Evolutionary conservation across 2,888 invertebrate genomes (phyloP), one percentile per base, ranked within the genome.

Genomic region (Vannuccia rotundouncinata): DNA sequence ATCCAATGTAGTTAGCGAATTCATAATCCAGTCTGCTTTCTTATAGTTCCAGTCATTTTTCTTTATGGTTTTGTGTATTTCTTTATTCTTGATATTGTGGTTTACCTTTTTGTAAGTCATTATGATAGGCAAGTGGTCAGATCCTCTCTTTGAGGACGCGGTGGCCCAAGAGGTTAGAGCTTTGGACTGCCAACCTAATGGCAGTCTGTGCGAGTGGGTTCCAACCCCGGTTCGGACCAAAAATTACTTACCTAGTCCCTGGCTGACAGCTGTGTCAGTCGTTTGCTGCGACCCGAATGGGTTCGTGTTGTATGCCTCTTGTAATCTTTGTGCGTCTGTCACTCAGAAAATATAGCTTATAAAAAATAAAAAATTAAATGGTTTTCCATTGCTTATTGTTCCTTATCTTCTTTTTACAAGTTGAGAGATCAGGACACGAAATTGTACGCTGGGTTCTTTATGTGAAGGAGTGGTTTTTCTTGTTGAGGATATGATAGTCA

Each of bases 11-110:
- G n/a, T n/a, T n/a, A n/a, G n/a, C n/a, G n/a, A n/a, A n/a, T n/a
- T n/a, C n/a, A n/a, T n/a, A 2, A 22, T 5, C 66, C 66, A 66
- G 66, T 66, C 66, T 66, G 66, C 66, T 66, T 66, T 66, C 25
- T 22, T 66, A 22, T 66, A 66, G 25, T 66, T 66, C 66, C 66
- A 66, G 45, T 45, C 45, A 17, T 45, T 45, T 45, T 45, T 45
- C 45, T 45, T 45, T 5, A 45, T 45, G 45, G 45, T 45, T 10
- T 45, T 45, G 17, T 45, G 45, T 45, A 45, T 45, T 45, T 10
- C 45, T 45, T 45, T 45, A 10, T 17, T 17, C 5, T 45, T 45
- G 5, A 17, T 10, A 17, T 45, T 45, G 45, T 45, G 17, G 45
- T 45, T 45, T 45, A 45, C 17, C 45, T 45, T 45, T 10, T 17